A percentile compares a stretch with the other conserved stretches of the same genome.
These are phyloP conservation scores for Nycticorax nycticorax DNA, from an alignment of 2,113 vertebrate species.

Conservation along the genomic window DNA sequence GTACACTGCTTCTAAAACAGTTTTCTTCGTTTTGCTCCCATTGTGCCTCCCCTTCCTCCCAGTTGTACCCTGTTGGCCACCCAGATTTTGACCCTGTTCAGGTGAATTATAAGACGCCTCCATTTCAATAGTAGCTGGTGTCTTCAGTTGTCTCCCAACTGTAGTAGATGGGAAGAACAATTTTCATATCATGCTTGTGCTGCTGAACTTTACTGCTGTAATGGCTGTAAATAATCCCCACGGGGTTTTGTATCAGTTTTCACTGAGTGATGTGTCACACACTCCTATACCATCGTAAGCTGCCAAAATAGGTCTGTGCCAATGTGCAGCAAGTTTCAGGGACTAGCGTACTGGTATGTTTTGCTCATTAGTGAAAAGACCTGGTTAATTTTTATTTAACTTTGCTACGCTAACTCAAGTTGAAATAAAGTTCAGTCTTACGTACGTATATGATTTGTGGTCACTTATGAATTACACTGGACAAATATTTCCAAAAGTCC, in stretches of 20 bases:
- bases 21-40: not conserved
- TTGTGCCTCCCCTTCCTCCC: not conserved
- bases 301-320: not conserved
- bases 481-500: not conserved
- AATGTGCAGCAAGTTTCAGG: not conserved
- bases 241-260: constrained; percentile 6
- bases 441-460: not conserved
- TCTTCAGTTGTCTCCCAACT: not conserved
- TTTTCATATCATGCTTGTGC: not conserved
- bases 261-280: not conserved
- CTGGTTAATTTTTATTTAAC: constrained; percentile 45
- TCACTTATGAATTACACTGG: not conserved
- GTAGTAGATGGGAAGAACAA: not conserved
- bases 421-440: constrained; percentile 40
- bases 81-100: not conserved
- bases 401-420: not conserved
- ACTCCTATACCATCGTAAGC: not conserved
- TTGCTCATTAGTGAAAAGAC: not conserved
- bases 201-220: constrained; percentile 27
- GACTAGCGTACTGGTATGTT: not conserved
- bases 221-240: constrained; percentile 37
- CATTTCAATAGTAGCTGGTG: not conserved
- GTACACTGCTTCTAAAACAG: not conserved
- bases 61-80: not conserved
- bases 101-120: not conserved